These are phyloP conservation scores for Neostethus bicornis DNA, from an alignment of 2,797 vertebrate species.

Conservation along the genomic window DNA sequence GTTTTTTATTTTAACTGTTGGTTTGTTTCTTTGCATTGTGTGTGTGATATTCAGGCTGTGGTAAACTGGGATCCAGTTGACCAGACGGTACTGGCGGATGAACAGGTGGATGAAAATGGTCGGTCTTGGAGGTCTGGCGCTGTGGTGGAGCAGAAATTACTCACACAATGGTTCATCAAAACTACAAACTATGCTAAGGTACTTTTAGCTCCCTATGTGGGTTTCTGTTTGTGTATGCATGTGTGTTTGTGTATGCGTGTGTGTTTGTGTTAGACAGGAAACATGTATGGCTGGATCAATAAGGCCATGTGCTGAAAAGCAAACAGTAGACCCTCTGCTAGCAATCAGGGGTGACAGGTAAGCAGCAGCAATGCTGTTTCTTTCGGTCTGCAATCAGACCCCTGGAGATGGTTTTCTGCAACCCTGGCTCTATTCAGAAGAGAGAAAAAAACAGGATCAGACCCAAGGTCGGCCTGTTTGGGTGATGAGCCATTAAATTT, in stretches of 20 bases:
- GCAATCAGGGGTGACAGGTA: constrained; percentile 61
- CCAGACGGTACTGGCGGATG: constrained; percentile 94
- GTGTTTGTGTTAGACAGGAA: constrained; percentile 13
- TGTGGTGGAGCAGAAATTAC: constrained; percentile 92
- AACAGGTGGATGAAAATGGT: constrained; percentile 94
- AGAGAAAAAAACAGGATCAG: constrained; percentile 14
- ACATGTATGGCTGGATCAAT: constrained; percentile 23
- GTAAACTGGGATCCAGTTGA: constrained; percentile 99
- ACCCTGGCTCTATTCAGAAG: constrained; percentile 20
- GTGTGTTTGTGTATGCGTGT: background rate
- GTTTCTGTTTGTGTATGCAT: background rate
- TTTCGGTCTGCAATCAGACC: constrained; percentile 70
- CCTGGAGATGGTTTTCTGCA: constrained; percentile 52
- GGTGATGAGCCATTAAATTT: constrained; percentile 59
- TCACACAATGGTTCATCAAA: constrained; percentile 97
- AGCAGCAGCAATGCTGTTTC: constrained; percentile 40
- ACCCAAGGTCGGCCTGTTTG: constrained; percentile 25
- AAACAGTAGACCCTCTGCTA: constrained; percentile 41
- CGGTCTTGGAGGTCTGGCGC: constrained; percentile 97
- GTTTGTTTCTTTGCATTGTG: constrained; percentile 22
- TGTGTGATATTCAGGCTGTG: constrained; percentile 81
- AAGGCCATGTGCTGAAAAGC: constrained; percentile 22
- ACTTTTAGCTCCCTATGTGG: too few relatives aligned
- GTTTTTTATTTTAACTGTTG: constrained; percentile 37
- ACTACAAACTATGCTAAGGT: constrained; percentile 95